Conservation (phyloP, 2,888 invertebrate species). For the Phymatocera aterrima region DNA sequence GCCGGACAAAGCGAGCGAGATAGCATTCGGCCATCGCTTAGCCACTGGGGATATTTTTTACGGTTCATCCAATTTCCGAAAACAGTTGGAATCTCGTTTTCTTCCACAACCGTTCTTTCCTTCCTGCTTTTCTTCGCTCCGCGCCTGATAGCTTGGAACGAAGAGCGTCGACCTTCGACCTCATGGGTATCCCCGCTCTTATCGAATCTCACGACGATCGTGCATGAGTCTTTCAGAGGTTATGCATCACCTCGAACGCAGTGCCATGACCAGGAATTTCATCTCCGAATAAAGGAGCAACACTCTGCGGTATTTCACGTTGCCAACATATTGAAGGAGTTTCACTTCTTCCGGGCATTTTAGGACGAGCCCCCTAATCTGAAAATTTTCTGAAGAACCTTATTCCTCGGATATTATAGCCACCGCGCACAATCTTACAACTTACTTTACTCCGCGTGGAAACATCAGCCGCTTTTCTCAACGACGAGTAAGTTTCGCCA, state of each 20-base stretch:
- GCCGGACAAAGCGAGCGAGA: constrained; percentile 11
- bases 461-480: constrained; percentile 38
- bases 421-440: constrained; percentile 34
- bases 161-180: background rate
- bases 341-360: background rate
- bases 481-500: constrained; percentile 39
- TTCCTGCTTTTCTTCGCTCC: background rate
- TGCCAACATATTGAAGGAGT: background rate
- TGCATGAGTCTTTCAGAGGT: constrained; percentile 2
- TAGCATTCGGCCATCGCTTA: constrained; percentile 26
- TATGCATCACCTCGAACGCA: background rate
- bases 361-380: background rate
- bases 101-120: background rate
- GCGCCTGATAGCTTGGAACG: background rate
- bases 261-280: background rate
- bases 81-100: constrained; percentile 69
- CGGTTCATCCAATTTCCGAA: constrained; percentile 76
- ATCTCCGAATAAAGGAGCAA: too few species aligned
- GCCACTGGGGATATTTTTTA: constrained; percentile 73
- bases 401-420: constrained; percentile 12
- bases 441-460: constrained; percentile 28
- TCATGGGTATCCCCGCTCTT: background rate
- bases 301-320: background rate
- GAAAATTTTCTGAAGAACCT: background rate
- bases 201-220: background rate